These are phyloP conservation scores for Endomychus coccineus DNA, from an alignment of 2,888 invertebrate species.

Conservation along the genomic window DNA sequence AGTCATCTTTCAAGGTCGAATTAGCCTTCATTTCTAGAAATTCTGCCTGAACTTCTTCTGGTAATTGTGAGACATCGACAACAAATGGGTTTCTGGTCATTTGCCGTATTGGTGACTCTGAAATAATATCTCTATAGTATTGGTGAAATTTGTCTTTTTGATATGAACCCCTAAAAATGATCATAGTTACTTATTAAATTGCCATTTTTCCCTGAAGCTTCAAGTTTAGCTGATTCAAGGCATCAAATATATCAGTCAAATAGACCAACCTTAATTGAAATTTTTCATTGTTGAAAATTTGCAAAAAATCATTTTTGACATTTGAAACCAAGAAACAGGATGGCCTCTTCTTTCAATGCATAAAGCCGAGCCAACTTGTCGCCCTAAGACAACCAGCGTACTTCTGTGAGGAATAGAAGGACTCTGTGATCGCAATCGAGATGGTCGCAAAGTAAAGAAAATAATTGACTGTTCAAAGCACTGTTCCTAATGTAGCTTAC, in stretches of 20 bases:
- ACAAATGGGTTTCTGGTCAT: conserved; percentile 17
- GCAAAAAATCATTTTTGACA: conserved; percentile 7
- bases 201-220: conserved; percentile 8
- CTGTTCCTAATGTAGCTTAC: conserved; percentile 14
- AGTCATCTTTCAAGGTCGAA: too few species aligned
- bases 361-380: conserved; percentile 12
- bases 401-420: conserved; percentile 11
- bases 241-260: conserved; percentile 14
- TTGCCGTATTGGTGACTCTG: conserved; percentile 16
- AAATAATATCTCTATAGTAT: conserved; percentile 9
- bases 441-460: conserved; percentile 8
- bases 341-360: conserved; percentile 11
- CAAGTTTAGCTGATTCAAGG: conserved; percentile 11
- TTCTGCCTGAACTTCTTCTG: too few species aligned
- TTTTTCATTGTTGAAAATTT: conserved; percentile 6
- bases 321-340: conserved; percentile 10
- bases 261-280: conserved; percentile 9
- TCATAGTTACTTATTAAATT: conserved; percentile 9
- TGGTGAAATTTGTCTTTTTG: conserved; percentile 10
- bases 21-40: too few species aligned
- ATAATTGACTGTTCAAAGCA: conserved; percentile 10
- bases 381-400: conserved; percentile 11
- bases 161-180: conserved; percentile 9
- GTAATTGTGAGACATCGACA: conserved; percentile 10
- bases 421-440: conserved; percentile 9